A percentile compares a stretch with the other conserved stretches of the same genome.
Evolutionary conservation across 2,888 invertebrate species (phyloP).

Genomic region (Lottia scabra): DNA sequence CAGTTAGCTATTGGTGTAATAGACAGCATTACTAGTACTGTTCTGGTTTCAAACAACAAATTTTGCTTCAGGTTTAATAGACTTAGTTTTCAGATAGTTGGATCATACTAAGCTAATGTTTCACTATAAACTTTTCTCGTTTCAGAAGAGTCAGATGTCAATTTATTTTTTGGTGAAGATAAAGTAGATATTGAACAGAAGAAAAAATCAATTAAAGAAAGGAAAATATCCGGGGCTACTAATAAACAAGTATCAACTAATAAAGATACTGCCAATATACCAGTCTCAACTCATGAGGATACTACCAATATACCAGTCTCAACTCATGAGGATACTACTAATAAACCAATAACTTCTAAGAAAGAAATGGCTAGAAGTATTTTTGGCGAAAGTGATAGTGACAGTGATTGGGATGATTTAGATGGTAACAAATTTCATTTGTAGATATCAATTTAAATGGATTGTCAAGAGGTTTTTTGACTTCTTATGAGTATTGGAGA

Average conservation of each 20-base stretch:
- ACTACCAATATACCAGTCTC: too few species aligned
- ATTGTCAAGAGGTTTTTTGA: too few species aligned
- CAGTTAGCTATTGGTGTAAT: too few species aligned
- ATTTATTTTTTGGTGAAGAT: background rate
- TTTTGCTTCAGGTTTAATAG: too few species aligned
- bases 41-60: too few species aligned
- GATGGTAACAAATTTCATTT: slow-evolving; percentile 32
- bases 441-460: too few species aligned
- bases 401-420: slow-evolving; percentile 61
- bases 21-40: too few species aligned
- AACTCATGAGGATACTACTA: background rate
- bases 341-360: background rate
- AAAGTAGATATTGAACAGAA: background rate
- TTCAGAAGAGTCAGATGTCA: background rate
- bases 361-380: slow-evolving; percentile 30
- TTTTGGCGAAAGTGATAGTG: slow-evolving; percentile 49
- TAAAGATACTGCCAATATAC: too few species aligned
- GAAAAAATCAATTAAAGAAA: background rate
- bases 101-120: too few species aligned
- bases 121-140: background rate
- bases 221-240: background rate
- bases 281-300: background rate
- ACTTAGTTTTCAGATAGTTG: too few species aligned
- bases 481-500: too few species aligned
- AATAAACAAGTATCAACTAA: background rate